Percentiles rank a stretch among this genome's conserved stretches.
phyloP scores from a whole-genome alignment of 2,113 vertebrate species.

The Carollia perspicillata region DNA sequence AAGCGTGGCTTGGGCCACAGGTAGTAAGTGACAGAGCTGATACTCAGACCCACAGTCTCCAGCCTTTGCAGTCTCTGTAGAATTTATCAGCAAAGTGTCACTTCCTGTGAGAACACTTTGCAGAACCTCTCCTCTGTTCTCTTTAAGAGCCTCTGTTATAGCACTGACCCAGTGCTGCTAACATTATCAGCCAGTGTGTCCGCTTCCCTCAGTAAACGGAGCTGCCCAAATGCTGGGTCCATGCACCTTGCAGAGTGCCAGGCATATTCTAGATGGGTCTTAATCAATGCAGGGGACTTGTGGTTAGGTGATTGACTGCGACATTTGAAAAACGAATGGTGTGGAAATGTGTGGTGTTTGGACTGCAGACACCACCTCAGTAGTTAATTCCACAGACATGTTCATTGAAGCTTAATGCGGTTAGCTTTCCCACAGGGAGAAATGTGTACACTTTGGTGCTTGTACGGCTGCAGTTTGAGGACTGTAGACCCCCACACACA shows the following conservation, averaged over 20 bases:
- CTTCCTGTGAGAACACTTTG: not conserved
- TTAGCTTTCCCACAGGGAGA: not conserved
- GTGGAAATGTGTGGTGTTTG: not conserved
- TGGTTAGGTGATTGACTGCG: not conserved
- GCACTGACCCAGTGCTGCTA: not conserved
- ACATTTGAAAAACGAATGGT: not conserved
- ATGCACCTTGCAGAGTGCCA: not conserved
- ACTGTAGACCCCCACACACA: not conserved
- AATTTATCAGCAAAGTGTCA: not conserved
- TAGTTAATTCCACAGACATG: constrained; percentile 13
- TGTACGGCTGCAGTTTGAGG: not conserved
- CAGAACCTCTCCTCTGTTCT: not conserved
- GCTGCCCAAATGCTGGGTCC: not conserved
- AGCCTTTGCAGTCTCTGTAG: not conserved
- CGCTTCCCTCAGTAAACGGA: not conserved
- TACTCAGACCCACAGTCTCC: not conserved
- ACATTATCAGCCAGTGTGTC: not conserved
- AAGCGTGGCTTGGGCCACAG: not conserved
- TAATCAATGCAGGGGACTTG: not conserved
- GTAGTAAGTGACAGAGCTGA: not conserved
- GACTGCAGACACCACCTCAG: not conserved
- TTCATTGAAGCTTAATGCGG: not conserved
- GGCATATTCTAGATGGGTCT: not conserved
- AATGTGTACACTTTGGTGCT: not conserved
- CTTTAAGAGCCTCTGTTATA: not conserved